phyloP scores from a whole-genome alignment of 2,888 invertebrate genomes.

The Xanthia icteritia region DNA sequence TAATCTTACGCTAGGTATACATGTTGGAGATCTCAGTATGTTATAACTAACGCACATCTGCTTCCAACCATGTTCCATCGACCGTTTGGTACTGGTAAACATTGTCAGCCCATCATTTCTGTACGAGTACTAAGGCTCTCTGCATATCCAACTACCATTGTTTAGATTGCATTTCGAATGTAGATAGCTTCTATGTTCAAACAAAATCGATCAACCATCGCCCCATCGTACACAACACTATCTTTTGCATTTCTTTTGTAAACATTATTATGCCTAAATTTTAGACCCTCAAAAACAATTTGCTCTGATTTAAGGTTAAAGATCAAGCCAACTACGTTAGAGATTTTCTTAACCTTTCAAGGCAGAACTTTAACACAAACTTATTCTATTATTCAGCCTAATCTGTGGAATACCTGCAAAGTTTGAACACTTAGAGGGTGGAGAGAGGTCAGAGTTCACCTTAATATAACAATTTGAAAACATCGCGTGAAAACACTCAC shows the following conservation, averaged over 20 bases:
- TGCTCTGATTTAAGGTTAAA: not conserved
- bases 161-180: slow-evolving; percentile 2
- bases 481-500: slow-evolving; percentile 59
- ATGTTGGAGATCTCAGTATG: not conserved
- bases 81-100: slow-evolving; percentile 23
- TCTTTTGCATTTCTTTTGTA: not conserved
- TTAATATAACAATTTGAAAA: slow-evolving; percentile 35
- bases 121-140: not conserved
- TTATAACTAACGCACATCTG: slow-evolving; percentile 20
- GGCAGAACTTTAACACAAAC: slow-evolving; percentile 3
- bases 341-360: slow-evolving; percentile 15
- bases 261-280: slow-evolving; percentile 12
- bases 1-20: not conserved
- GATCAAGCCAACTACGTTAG: slow-evolving; percentile 7
- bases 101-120: slow-evolving; percentile 25
- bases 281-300: not conserved
- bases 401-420: slow-evolving; percentile 43
- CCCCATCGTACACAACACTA: not conserved
- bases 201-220: not conserved
- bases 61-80: slow-evolving; percentile 12
- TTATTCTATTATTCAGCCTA: slow-evolving; percentile 41
- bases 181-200: not conserved
- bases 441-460: slow-evolving; percentile 50
- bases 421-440: slow-evolving; percentile 30
- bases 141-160: not conserved